Evolutionary conservation across 2,888 invertebrate species (phyloP), one percentile per base, ranked within the genome.

Genomic region (Hyppa rectilinea): DNA sequence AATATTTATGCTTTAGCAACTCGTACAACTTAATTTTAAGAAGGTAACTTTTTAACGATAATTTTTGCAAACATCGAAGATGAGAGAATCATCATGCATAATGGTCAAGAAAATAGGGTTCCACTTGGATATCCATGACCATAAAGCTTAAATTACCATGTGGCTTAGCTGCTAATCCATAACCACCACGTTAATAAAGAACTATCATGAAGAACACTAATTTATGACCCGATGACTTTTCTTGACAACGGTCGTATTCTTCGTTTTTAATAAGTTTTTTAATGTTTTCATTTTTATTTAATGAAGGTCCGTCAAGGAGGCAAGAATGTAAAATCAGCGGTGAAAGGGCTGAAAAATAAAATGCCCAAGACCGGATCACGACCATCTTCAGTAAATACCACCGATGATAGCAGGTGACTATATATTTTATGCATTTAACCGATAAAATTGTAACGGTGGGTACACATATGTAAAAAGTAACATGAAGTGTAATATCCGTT

Each of bases 231-330:
- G 59, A 55, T 26, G 36, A 60, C 26, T 38, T 29, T n/a, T 4
- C 4, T 47, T 23, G 29, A 40, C 43, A 62, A 38, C 40, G 20
- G 38, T 17, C 29, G 7, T 20, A 12, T 10, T 23, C 2, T 50
- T 50, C 40, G 49, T 52, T 62, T n/a, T n/a, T 43, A 36, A 53
- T 7, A 36, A 36, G 10, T n/a, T 50, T 17, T 55, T 52, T 71
- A 63, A 68, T 59, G 10, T 4, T 31, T 36, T n/a, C 9, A 43
- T 12, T 62, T 65, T 71, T 64, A 38, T 64, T 61, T 12, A 56
- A 77, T 74, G 62, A 55, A 95, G 95, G 95, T 95, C 49, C 93
- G 95, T 5, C 95, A 95, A 90, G 95, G 95, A 29, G 95, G 95
- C 52, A 95, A 92, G 86, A 95, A 95, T 76, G 88, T 96, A 85